Evolutionary conservation across 2,113 vertebrate species (phyloP).

Genomic region (Bubo bubo): DNA sequence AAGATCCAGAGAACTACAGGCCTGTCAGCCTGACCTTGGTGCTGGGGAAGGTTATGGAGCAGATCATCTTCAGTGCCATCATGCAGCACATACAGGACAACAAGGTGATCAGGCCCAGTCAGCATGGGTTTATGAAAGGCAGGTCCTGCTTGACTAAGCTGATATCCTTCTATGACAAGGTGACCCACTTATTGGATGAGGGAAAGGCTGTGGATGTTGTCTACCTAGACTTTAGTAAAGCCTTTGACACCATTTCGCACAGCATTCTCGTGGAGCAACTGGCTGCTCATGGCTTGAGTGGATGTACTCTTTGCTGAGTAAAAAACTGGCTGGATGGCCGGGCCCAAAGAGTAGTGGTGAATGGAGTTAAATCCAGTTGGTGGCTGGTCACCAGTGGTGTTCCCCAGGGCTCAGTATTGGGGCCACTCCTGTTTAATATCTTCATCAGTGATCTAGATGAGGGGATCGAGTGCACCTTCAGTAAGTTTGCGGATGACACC

Average conservation of each 20-base stretch:
- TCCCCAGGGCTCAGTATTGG: not conserved
- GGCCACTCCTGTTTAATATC: not conserved
- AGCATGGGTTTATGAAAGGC: not conserved
- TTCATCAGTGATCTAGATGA: not conserved
- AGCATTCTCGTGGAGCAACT: not conserved
- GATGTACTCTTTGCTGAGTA: too few relatives aligned
- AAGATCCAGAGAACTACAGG: not conserved
- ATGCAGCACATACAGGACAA: not conserved
- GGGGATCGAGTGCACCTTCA: not conserved
- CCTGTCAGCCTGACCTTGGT: not conserved
- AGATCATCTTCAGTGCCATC: not conserved
- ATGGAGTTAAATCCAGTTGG: not conserved
- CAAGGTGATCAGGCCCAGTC: not conserved
- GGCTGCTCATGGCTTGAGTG: not conserved
- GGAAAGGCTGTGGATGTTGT: not conserved
- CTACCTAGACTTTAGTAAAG: not conserved
- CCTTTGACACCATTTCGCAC: not conserved
- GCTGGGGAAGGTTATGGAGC: not conserved
- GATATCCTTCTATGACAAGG: not conserved
- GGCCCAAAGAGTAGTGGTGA: not conserved
- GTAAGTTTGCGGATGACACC: not conserved
- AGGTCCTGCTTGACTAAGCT: not conserved
- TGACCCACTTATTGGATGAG: not conserved
- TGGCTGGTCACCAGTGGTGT: rapidly evolving
- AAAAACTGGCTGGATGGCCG: not conserved